Evolutionary conservation across 1,140 invertebrate genomes (phyloP), one percentile per base, ranked within the genome.

Genomic region (Aphidius gifuensis): DNA sequence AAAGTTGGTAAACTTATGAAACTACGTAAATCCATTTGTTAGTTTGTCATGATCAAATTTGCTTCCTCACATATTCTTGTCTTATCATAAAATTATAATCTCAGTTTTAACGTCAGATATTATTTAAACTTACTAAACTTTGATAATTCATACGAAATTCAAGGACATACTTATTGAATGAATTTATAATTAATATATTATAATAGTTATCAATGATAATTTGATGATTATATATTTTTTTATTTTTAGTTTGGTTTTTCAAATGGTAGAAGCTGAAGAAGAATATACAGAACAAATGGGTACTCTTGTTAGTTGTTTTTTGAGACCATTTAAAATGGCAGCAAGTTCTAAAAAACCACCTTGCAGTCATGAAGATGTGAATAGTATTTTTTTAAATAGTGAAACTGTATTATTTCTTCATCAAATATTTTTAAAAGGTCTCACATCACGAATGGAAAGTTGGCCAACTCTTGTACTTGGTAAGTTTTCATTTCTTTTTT

Each of bases 401-500:
- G 94, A 97, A 80, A 96, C 94, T 0, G 87, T 97, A 50, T 82
- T 97, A 66, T 97, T 97, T 79, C 84, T 97, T 2, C 94, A 97
- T 83, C 94, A 97, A 79, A 96, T 97, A 65, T 97, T 96, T 78
- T 84, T 96, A 66, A 96, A 97, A 80, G 94, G 94, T n/a, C 83
- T 96, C 4, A 92, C 91, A 5, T 92, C 93, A 5, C 84, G 93
- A 61, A 90, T 97, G 85, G 93, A 96, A 79, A 93, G 88, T 64
- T 97, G 94, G 94, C 94, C 94, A 32, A 94, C 92, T 5, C 82
- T 94, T 60, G 91, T 94, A 68, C 83, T 94, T 78, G 92, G 92
- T 92, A 83, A 78, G 53, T 64, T 46, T 39, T 46, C 8, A 49
- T 48, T 46, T 53, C 21, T 59, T 43, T 23, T 16, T 38, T 53